Percentiles rank a stretch among this genome's conserved stretches.
phyloP scores from a whole-genome alignment of 2,888 invertebrate genomes.

The Pachymerium ferrugineum region DNA sequence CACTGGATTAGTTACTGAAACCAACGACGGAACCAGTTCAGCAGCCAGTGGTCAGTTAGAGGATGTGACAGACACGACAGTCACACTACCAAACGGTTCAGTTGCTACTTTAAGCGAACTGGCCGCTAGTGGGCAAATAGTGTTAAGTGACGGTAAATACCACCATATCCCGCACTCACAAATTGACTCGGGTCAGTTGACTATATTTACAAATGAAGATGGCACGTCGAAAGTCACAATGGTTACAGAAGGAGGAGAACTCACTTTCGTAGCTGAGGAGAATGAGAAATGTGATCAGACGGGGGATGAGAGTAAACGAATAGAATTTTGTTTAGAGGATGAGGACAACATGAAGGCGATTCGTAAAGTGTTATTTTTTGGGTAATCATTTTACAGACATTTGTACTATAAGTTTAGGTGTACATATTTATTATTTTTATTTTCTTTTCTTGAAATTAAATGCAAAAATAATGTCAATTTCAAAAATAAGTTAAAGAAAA shows the following conservation, averaged over 20 bases:
- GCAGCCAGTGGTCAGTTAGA: neutral
- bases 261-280: conserved; percentile 28
- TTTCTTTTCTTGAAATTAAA: too few relatives aligned
- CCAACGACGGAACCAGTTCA: neutral
- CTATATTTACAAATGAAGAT: conserved; percentile 31
- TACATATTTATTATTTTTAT: too few relatives aligned
- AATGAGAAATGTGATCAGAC: neutral
- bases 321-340: neutral
- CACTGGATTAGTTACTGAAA: neutral
- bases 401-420: too few relatives aligned
- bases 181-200: conserved; percentile 30
- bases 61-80: conserved; percentile 23
- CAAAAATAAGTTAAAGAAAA: too few relatives aligned
- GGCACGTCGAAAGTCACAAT: conserved; percentile 32
- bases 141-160: conserved; percentile 28
- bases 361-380: neutral
- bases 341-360: conserved; percentile 7
- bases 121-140: conserved; percentile 31
- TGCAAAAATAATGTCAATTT: too few relatives aligned
- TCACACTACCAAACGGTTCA: conserved; percentile 33
- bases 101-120: conserved; percentile 31
- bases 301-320: neutral
- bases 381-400: too few relatives aligned
- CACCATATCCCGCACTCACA: conserved; percentile 33
- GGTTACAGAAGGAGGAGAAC: conserved; percentile 34